Conservation (phyloP, 2,797 vertebrate species). For the Fistularia commersonii region DNA sequence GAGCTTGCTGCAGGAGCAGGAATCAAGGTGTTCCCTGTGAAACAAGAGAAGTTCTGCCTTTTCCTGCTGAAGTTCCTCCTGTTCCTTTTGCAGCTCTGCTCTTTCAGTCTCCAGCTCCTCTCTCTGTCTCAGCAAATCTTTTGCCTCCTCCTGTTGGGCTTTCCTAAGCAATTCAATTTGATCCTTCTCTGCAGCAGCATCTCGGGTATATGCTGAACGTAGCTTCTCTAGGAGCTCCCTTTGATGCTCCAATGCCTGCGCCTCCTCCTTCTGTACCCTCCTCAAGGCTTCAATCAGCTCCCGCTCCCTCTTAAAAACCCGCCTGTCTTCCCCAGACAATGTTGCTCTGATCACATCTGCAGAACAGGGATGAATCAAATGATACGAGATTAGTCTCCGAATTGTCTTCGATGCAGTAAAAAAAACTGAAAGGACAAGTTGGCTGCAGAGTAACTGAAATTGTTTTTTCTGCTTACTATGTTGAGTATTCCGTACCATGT, state of each 20-base stretch:
- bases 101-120: constrained; percentile 58
- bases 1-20: not conserved
- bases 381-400: not conserved
- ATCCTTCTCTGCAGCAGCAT: constrained; percentile 61
- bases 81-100: constrained; percentile 50
- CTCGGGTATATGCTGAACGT: constrained; percentile 49
- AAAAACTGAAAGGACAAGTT: no score
- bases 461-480: not conserved
- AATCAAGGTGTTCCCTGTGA: constrained; percentile 9
- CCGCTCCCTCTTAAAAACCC: constrained; percentile 55
- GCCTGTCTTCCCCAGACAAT: constrained; percentile 29
- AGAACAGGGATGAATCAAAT: not conserved
- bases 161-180: constrained; percentile 61
- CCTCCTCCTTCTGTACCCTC: constrained; percentile 70
- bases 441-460: no score
- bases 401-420: not conserved
- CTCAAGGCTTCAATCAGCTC: constrained; percentile 72
- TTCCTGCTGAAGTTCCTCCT: constrained; percentile 53
- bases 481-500: no score
- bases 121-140: constrained; percentile 52
- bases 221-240: constrained; percentile 67
- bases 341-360: constrained; percentile 20
- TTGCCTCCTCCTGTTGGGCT: constrained; percentile 66
- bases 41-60: constrained; percentile 34
- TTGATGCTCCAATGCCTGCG: constrained; percentile 68